These are phyloP conservation scores for Molossus molossus DNA, from an alignment of 2,797 vertebrate species.

Conservation along the genomic window DNA sequence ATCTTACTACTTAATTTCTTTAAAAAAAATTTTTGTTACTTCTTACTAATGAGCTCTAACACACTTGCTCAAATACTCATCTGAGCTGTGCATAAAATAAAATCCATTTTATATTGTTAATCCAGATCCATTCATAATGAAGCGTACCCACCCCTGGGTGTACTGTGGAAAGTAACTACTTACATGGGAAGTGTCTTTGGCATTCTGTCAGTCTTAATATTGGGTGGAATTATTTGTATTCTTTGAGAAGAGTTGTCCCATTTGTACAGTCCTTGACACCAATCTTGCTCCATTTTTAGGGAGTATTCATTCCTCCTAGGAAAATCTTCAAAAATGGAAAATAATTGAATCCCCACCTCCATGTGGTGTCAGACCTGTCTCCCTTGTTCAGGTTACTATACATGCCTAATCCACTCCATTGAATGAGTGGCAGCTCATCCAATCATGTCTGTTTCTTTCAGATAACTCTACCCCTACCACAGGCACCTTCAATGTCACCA, in stretches of 20 bases:
- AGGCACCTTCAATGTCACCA: fast-evolving
- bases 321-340: neutral
- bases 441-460: fast-evolving
- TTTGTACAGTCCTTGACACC: neutral
- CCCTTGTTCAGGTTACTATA: neutral
- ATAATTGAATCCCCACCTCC: neutral
- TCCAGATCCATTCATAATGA: neutral
- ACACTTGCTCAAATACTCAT: neutral
- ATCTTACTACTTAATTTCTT: neutral
- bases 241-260: neutral
- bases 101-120: neutral
- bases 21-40: neutral
- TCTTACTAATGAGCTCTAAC: neutral
- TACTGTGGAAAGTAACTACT: neutral
- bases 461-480: fast-evolving
- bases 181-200: neutral
- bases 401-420: fast-evolving
- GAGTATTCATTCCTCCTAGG: neutral
- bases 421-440: neutral
- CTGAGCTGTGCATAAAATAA: neutral
- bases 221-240: neutral
- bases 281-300: neutral
- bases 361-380: neutral
- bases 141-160: neutral
- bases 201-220: neutral